Evolutionary conservation across 2,797 vertebrate genomes (phyloP).

Genomic region (Cryptoblepharus egeriae): DNA sequence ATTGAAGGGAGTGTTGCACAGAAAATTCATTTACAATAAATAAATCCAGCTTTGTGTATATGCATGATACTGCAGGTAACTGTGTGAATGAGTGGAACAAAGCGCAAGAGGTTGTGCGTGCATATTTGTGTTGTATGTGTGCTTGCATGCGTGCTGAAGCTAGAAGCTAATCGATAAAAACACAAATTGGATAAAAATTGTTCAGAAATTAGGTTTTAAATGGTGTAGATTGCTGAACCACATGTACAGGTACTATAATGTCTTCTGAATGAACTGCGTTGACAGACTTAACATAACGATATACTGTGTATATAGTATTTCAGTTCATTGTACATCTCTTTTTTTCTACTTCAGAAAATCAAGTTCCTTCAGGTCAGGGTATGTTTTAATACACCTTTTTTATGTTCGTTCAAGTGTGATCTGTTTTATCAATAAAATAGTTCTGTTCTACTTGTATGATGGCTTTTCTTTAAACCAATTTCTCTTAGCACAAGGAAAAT

Average conservation of each 20-base stretch:
- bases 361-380: conserved; percentile 71
- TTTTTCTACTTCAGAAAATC: conserved; percentile 76
- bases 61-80: not conserved
- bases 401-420: conserved; percentile 61
- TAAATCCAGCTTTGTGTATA: conserved; percentile 27
- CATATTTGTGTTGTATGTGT: not conserved
- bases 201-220: conserved; percentile 34
- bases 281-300: conserved; percentile 53
- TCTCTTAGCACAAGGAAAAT: too few species aligned
- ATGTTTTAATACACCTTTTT: conserved; percentile 81
- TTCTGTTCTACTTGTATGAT: conserved; percentile 11
- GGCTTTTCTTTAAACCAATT: not conserved
- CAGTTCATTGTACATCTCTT: conserved; percentile 51
- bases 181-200: not conserved
- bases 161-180: conserved; percentile 13
- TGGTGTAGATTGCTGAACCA: conserved; percentile 5
- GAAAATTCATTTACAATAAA: conserved; percentile 20
- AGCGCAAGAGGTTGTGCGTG: not conserved
- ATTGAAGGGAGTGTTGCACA: not conserved
- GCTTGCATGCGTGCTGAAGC: not conserved
- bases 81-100: conserved; percentile 28
- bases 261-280: conserved; percentile 19
- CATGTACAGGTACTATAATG: not conserved
- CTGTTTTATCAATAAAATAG: conserved; percentile 71
- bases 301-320: conserved; percentile 77